Evolutionary conservation across 2,797 vertebrate genomes (phyloP), one percentile per base, ranked within the genome.

Genomic region (Sarcoramphus papa): DNA sequence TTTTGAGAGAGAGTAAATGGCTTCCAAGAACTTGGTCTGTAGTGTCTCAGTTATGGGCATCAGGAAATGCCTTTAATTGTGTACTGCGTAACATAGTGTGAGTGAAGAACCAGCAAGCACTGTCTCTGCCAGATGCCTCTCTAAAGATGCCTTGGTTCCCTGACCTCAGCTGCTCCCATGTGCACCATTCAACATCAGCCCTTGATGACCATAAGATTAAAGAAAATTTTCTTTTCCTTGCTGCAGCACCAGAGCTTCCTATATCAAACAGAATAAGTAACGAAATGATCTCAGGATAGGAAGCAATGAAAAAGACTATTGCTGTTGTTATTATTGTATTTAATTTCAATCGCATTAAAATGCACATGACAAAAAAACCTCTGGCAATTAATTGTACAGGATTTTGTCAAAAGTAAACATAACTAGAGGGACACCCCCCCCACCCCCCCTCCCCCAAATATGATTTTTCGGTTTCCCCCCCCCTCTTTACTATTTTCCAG

Each of bases 31-130:
- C 28, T 56, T 78, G 20, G 14, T 60, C 70, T 57, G 21, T 22
- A 53, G 10, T 3, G 12, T 37, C 24, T 40, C 48, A 43, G 31
- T 35, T 57, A 35, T 1, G 50, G 6, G 12, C 50, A 28, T n/a
- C 0, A 0, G 78, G 64, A 80, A 92, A 74, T 37, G 35, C 15
- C 35, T 79, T 76, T 65, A 37, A 87, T 45, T 60, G 43, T 14
- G 1, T 31, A 7, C n/a, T 41, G 5, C 0, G 0, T 50, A 54
- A 15, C 3, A 51, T 3, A 21, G 8, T 15, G 25, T 18, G n/a
- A 57, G 16, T 27, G 51, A 57, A 51, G 50, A 62, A 10, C 31
- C 9, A 7, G 7, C 33, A 30, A 68, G 19, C 37, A 30, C 7
- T 23, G 33, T 25, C 9, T 47, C 43, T 85, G 76, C 35, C 74